A percentile compares a stretch with the other conserved stretches of the same genome.
Evolutionary conservation across 2,797 vertebrate genomes (phyloP).

Genomic region (Danio jaintianensis): DNA sequence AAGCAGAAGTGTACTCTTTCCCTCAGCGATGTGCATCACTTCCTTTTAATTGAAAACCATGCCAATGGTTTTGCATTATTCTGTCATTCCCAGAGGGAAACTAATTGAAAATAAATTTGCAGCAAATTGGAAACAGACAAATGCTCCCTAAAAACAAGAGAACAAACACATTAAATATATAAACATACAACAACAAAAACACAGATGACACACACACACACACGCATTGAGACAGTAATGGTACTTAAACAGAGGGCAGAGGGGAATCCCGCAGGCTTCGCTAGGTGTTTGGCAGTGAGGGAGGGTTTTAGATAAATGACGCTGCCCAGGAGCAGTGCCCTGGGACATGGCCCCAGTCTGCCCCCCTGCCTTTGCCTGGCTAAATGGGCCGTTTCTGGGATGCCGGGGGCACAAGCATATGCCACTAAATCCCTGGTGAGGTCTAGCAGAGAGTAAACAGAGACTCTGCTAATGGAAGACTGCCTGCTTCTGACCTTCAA

Average conservation of each 20-base stretch:
- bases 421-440: slow-evolving; percentile 81
- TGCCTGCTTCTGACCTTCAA: slow-evolving; percentile 76
- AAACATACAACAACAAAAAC: neutral
- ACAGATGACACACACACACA: neutral
- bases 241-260: slow-evolving; percentile 62
- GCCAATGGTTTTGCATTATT: slow-evolving; percentile 19
- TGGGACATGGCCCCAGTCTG: slow-evolving; percentile 77
- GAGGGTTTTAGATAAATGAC: slow-evolving; percentile 76
- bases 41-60: slow-evolving; percentile 34
- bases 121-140: slow-evolving; percentile 19
- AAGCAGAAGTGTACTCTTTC: neutral
- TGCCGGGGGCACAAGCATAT: slow-evolving; percentile 83
- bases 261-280: slow-evolving; percentile 62
- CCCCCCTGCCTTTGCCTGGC: slow-evolving; percentile 77
- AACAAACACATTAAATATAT: neutral
- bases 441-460: slow-evolving; percentile 76
- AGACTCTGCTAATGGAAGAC: slow-evolving; percentile 79
- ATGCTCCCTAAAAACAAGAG: neutral
- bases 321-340: slow-evolving; percentile 78
- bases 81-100: slow-evolving; percentile 23
- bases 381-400: slow-evolving; percentile 85
- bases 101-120: slow-evolving; percentile 31
- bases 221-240: slow-evolving; percentile 42
- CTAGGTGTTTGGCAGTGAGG: slow-evolving; percentile 58
- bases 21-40: slow-evolving; percentile 28